Conservation (phyloP, 2,888 invertebrate genomes). For the Zhuqinia jingwanae region DNA sequence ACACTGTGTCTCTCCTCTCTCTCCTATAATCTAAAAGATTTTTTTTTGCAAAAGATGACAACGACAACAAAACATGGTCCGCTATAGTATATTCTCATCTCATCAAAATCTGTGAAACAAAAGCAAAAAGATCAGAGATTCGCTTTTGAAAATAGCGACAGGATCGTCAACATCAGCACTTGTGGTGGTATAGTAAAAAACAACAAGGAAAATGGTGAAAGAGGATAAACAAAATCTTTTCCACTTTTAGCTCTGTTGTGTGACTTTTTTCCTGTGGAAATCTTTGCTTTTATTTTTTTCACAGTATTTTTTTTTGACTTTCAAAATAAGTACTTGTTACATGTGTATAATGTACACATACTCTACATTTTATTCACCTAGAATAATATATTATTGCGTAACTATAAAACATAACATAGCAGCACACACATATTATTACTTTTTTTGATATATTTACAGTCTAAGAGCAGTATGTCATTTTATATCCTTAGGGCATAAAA, state of each 20-base stretch:
- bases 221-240: background rate
- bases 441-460: too few relatives aligned
- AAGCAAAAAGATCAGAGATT: background rate
- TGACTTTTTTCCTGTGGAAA: background rate
- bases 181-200: background rate
- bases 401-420: too few relatives aligned
- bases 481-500: too few relatives aligned
- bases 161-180: background rate
- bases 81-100: too few relatives aligned
- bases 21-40: too few relatives aligned
- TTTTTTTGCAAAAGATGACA: background rate
- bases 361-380: background rate
- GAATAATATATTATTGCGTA: too few relatives aligned
- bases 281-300: slow-evolving; percentile 7
- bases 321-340: background rate
- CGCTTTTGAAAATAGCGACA: background rate
- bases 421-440: too few relatives aligned
- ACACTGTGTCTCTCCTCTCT: too few relatives aligned
- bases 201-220: background rate
- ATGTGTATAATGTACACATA: background rate
- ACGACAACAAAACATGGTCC: background rate
- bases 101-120: background rate
- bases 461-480: too few relatives aligned
- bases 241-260: slow-evolving; percentile 14
- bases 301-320: too few relatives aligned